Evolutionary conservation across 2,113 vertebrate species (phyloP), one percentile per base, ranked within the genome.

Genomic region (Australoheros scitulus): DNA sequence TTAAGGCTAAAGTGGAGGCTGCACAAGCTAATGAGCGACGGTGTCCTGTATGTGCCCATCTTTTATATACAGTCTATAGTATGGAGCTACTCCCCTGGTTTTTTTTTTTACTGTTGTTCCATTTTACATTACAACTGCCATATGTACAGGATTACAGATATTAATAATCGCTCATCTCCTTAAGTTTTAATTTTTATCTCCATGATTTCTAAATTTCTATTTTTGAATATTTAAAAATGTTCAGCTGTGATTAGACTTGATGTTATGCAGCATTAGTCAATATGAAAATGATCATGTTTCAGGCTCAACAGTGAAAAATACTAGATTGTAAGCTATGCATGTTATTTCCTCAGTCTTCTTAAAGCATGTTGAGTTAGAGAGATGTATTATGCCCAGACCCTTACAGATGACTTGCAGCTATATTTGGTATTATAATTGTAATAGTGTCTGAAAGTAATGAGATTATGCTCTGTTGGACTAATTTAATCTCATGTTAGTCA

Each of bases 391-490:
- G 2, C 20, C 32, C 24, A 22, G 58, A 63, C 61, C 68, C 38
- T 77, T 76, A 43, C 32, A 59, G 68, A 41, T 84, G 34, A 76
- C 76, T 55, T 43, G 20, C 24, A 17, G 82, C 77, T 83, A 36
- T 72, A 80, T 80, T 75, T 82, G 76, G 50, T 82, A 81, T 87
- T 65, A 82, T 78, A 87, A 87, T 80, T 80, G 32, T 77, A 82
- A 89, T 68, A 74, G 32, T 76, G 77, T 88, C 82, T 87, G 82
- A 85, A 82, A 74, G 78, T 89, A 89, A 90, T 87, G 55, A 72
- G 32, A 92, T 92, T 82, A 87, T 56, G 47, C 38, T 84, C 80
- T 77, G 78, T 72, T 84, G 64, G 79, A 84, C 80, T 84, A 89
- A 91, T 89, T 85, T 38, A 61, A 89, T 85, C 74, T 87, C 72